phyloP scores from a whole-genome alignment of 1,140 invertebrate species.

The Drosophila trapezifrons region DNA sequence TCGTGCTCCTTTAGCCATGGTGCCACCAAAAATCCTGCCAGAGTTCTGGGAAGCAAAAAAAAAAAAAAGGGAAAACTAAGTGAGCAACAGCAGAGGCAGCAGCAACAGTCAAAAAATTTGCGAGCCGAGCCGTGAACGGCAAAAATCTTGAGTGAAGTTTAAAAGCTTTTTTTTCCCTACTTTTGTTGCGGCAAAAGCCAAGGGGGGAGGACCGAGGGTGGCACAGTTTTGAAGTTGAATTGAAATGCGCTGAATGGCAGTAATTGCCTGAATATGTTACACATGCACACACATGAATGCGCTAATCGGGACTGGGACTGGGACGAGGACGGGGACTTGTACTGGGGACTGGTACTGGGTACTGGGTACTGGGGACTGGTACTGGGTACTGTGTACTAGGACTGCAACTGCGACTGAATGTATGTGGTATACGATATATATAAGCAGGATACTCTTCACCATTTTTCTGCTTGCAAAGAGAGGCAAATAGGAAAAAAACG shows the following conservation, averaged over 20 bases:
- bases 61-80: slow-evolving; percentile 50
- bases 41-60: background rate
- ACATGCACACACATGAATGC: slow-evolving; percentile 77
- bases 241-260: slow-evolving; percentile 81
- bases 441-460: slow-evolving; percentile 41
- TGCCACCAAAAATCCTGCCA: slow-evolving; percentile 10
- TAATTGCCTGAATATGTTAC: slow-evolving; percentile 82
- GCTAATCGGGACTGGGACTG: slow-evolving; percentile 43
- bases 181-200: slow-evolving; percentile 5
- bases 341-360: too few relatives aligned
- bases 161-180: slow-evolving; percentile 72
- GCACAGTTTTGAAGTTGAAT: slow-evolving; percentile 80
- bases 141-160: slow-evolving; percentile 81
- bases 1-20: background rate
- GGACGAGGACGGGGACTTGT: too few relatives aligned
- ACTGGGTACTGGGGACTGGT: background rate
- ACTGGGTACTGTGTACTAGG: too few relatives aligned
- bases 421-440: slow-evolving; percentile 15
- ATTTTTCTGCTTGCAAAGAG: slow-evolving; percentile 62
- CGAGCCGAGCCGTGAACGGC: slow-evolving; percentile 74
- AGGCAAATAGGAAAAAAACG: slow-evolving; percentile 34
- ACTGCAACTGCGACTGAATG: background rate
- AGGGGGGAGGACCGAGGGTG: background rate
- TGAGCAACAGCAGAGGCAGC: slow-evolving; percentile 55
- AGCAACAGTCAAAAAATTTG: slow-evolving; percentile 80